Conservation (phyloP, 2,113 vertebrate species). For the Daboia siamensis region DNA sequence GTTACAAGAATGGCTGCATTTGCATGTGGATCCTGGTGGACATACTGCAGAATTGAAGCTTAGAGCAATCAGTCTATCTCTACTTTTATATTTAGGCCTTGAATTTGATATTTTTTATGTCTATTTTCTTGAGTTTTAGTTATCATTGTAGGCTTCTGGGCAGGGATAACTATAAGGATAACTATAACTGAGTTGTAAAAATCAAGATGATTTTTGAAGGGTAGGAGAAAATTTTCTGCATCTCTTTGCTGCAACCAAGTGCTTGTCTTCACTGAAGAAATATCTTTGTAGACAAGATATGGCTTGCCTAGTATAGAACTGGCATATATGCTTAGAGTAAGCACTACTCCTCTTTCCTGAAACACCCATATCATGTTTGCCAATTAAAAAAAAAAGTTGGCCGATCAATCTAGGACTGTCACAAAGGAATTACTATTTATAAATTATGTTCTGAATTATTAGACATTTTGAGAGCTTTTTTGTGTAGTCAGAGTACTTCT, state of each 20-base stretch:
- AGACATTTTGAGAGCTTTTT: not conserved
- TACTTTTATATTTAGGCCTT: not conserved
- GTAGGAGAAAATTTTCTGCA: not conserved
- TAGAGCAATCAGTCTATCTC: not conserved
- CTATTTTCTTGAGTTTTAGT: not conserved
- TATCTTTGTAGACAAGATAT: not conserved
- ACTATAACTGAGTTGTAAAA: not conserved
- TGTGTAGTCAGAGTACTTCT: not conserved
- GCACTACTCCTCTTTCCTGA: not conserved
- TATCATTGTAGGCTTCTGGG: not conserved
- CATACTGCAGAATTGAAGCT: not conserved
- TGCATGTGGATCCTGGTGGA: not conserved
- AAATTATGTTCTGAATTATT: not conserved
- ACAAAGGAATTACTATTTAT: not conserved
- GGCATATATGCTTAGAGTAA: not conserved
- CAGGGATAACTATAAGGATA: not conserved
- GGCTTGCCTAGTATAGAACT: not conserved
- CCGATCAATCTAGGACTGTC: not conserved
- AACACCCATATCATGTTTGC: not conserved
- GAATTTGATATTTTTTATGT: not conserved
- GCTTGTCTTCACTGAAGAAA: not conserved
- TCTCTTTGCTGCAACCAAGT: not conserved
- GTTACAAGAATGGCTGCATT: not conserved
- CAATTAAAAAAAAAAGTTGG: not conserved
- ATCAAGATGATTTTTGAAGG: not conserved